Evolutionary conservation across 2,888 invertebrate genomes (phyloP), one percentile per base, ranked within the genome.

Genomic region (Eilema caniola): DNA sequence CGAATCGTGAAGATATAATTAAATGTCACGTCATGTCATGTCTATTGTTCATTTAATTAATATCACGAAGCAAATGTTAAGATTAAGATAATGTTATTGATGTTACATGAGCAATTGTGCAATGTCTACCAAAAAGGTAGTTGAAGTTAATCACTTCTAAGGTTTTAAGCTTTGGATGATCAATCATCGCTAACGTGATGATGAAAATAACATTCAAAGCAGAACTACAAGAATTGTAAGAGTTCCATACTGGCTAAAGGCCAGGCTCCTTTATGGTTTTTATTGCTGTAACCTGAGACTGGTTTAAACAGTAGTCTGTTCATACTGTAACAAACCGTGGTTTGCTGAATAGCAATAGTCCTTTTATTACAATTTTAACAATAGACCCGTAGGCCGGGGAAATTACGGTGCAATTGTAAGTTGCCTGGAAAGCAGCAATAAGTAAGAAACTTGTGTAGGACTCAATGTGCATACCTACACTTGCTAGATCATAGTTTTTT

Each of bases 361-460:
- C 20, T 53, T 53, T 53, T 53, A 53, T 53, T n/a, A 53, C 53
- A n/a, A 53, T 53, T 53, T 53, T 53, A 53, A 53, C 53, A 53
- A 53, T 53, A 53, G n/a, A 10, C 53, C 53, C 20, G 53, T 53
- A 53, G 53, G n/a, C 53, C 53, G n/a, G n/a, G n/a, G 53, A 10
- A n/a, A n/a, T n/a, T 53, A 53, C n/a, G 53, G 16, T 53, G n/a
- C 53, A n/a, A n/a, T n/a, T 53, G n/a, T 53, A 47, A 20, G 20
- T 5, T 20, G 20, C 20, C 53, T n/a, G 53, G 53, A 53, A 2
- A 53, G n/a, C 53, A n/a, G 53, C 53, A 53, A 8, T n/a, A n/a
- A 53, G 10, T 53, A 53, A 53, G 53, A 53, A 53, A 53, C 3
- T 53, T 53, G 47, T 20, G 20, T 20, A 47, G 20, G 2, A 5